Conservation (phyloP, 2,888 invertebrate genomes). For the Augochlorella aurata region DNA sequence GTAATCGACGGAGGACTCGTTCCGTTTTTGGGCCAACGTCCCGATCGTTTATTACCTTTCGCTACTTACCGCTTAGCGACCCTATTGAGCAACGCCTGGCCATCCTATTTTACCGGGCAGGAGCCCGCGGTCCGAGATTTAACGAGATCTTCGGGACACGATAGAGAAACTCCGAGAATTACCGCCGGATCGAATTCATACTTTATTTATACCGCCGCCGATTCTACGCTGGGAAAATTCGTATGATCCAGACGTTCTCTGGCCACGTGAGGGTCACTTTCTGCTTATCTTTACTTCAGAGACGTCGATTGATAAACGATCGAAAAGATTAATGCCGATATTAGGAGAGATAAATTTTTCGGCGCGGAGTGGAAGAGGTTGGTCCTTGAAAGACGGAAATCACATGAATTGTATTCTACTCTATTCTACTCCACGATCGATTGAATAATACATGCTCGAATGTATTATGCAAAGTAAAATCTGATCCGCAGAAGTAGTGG, state of each 20-base stretch:
- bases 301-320: no score
- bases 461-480: neutral
- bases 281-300: no score
- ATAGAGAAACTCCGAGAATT: neutral
- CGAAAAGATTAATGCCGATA: no score
- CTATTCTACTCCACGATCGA: neutral
- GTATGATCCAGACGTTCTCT: neutral
- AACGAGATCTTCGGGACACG: neutral
- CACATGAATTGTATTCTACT: neutral
- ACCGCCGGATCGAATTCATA: neutral
- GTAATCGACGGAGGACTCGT: constrained; percentile 46
- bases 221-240: neutral
- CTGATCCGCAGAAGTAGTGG: no score
- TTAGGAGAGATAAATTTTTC: no score
- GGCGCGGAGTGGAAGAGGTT: no score
- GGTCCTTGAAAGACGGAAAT: no score
- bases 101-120: neutral
- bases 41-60: constrained; percentile 21
- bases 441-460: neutral
- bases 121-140: neutral
- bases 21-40: constrained; percentile 23
- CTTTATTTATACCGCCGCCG: neutral
- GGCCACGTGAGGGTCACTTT: neutral
- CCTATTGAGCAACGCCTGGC: neutral
- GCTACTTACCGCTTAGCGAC: constrained; percentile 1